phyloP scores from a whole-genome alignment of 2,797 vertebrate genomes.

The Centropyge bicolor region DNA sequence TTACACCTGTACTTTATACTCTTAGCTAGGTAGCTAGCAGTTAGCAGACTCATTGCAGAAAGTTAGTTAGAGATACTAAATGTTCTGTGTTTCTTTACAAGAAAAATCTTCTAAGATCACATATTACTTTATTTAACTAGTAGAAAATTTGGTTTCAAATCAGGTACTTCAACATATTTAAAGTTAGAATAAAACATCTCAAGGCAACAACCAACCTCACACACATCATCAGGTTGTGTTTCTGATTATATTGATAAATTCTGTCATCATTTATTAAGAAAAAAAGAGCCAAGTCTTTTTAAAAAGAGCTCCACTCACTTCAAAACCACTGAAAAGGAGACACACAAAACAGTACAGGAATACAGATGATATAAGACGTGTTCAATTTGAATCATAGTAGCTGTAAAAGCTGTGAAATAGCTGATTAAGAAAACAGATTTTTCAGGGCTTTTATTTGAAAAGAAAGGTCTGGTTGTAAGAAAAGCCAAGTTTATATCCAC shows the following conservation, averaged over 20 bases:
- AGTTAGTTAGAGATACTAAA: background rate
- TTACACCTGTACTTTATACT: background rate
- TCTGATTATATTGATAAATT: background rate
- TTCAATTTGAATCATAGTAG: background rate
- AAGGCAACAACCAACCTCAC: background rate
- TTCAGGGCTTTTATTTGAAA: background rate
- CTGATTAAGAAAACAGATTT: background rate
- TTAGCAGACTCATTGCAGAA: background rate
- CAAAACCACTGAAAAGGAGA: background rate
- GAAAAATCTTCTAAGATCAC: background rate
- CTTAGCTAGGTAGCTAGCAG: background rate
- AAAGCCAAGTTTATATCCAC: background rate
- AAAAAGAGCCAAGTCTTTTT: background rate
- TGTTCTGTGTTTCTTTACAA: background rate
- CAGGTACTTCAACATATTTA: background rate
- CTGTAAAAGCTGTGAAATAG: background rate
- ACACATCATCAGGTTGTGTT: background rate
- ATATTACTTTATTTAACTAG: background rate
- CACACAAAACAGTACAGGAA: background rate
- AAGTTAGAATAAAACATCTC: background rate
- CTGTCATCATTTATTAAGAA: background rate
- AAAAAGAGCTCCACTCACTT: background rate
- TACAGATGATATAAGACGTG: background rate
- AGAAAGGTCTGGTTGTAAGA: background rate
- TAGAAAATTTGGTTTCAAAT: background rate